Conservation (phyloP, 2,888 invertebrate species). For the Drosophila subsilvestris region DNA sequence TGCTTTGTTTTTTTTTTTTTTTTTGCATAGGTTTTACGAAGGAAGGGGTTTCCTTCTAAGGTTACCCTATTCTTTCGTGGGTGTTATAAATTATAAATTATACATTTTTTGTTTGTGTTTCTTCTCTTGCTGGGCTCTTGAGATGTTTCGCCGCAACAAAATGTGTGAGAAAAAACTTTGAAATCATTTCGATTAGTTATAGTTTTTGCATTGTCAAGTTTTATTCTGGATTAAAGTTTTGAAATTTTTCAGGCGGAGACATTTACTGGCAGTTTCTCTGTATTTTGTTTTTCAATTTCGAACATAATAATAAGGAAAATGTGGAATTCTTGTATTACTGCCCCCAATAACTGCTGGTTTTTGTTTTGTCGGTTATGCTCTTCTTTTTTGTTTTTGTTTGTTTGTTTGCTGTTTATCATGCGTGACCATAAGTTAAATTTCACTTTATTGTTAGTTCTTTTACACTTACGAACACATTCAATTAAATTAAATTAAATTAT, state of each 20-base stretch:
- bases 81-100: slow-evolving; percentile 10
- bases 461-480: slow-evolving; percentile 59
- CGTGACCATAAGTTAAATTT: slow-evolving; percentile 32
- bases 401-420: slow-evolving; percentile 28
- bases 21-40: slow-evolving; percentile 46
- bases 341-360: slow-evolving; percentile 50
- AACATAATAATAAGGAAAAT: slow-evolving; percentile 38
- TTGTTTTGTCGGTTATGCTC: slow-evolving; percentile 8
- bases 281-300: slow-evolving; percentile 38
- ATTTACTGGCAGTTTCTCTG: slow-evolving; percentile 75
- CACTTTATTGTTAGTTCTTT: slow-evolving; percentile 32
- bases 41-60: slow-evolving; percentile 47
- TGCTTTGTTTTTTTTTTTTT: slow-evolving; percentile 20
- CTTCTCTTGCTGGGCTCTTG: background rate
- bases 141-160: slow-evolving; percentile 5
- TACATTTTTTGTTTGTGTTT: background rate
- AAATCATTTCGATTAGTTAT: slow-evolving; percentile 1
- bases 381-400: slow-evolving; percentile 22
- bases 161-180: background rate
- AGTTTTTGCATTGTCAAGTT: slow-evolving; percentile 26
- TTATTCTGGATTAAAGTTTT: slow-evolving; percentile 40
- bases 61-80: slow-evolving; percentile 13
- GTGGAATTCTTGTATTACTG: slow-evolving; percentile 46
- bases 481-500: slow-evolving; percentile 47
- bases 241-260: slow-evolving; percentile 64